Evolutionary conservation across 1,140 invertebrate genomes (phyloP), one percentile per base, ranked within the genome.

Genomic region (Macrocentrus cingulum): DNA sequence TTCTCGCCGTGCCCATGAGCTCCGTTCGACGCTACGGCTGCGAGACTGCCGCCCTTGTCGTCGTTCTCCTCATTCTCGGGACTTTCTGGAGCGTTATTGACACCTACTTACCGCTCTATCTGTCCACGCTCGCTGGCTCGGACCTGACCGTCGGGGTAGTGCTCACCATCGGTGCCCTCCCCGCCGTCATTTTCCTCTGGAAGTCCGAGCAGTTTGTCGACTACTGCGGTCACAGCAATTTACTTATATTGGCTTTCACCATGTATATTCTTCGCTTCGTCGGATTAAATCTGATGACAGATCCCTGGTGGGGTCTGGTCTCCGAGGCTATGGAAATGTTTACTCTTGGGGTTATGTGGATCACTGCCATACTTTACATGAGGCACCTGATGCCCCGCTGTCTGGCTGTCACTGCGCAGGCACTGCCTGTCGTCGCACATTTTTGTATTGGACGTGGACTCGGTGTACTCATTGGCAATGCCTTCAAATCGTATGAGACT

Each of bases 211-310:
- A 84, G 63, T 82, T 94, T 20, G 88, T 95, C 1, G 88, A 92
- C 73, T 92, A 90, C 72, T 87, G 90, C 48, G 91, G 91, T 2
- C 89, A 92, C 72, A 90, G 89, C 59, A 92, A 94, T 72, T 81
- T 94, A 49, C 84, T 93, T 58, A 92, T 92, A 62, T 81, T 85
- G 36, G 89, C 89, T 16, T 89, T 92, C 65, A 86, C 87, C 2
- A 84, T 90, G 63, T 93, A 91, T 72, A 89, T 91, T 37, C 76
- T 92, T 23, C 76, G 74, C 66, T 76, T 75, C 58, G 67, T 76
- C 80, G 86, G 84, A 41, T 75, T 92, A 59, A 87, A 86, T n/a
- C 80, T 85, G 58, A 83, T 90, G 19, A 70, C 79, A 1, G 66
- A 73, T 58, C 84, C 88, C 37, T 85, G 84, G 77, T 84, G 86